phyloP scores from a whole-genome alignment of 1,140 invertebrate species.

The Caenorhabditis inopinata region DNA sequence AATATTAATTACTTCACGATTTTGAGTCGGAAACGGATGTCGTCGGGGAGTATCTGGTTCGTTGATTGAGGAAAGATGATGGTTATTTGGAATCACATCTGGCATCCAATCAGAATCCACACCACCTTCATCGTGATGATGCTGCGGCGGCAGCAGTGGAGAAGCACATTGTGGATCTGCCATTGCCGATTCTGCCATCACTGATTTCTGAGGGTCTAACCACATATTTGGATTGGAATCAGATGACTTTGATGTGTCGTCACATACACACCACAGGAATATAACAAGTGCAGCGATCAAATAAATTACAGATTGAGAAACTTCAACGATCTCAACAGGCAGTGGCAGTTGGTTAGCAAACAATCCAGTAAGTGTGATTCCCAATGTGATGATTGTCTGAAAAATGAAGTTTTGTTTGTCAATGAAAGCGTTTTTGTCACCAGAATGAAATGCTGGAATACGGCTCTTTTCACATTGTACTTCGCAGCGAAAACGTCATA shows the following conservation, averaged over 20 bases:
- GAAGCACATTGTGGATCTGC: constrained; percentile 26
- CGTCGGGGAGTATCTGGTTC: constrained; percentile 6
- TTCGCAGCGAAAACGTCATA: constrained; percentile 39
- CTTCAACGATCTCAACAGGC: background rate
- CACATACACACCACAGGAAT: constrained; percentile 9
- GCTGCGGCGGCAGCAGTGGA: background rate
- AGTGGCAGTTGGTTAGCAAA: background rate
- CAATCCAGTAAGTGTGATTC: constrained; percentile 3
- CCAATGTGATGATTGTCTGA: constrained; percentile 27
- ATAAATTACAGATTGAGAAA: background rate
- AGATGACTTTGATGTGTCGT: background rate
- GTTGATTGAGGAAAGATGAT: background rate
- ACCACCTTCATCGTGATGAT: background rate
- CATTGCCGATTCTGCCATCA: constrained; percentile 5
- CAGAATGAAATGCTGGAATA: constrained; percentile 42
- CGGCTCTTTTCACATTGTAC: constrained; percentile 36
- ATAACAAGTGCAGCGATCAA: background rate
- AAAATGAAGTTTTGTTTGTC: background rate
- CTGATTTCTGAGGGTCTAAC: constrained; percentile 24
- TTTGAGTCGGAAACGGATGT: constrained; percentile 2
- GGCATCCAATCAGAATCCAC: constrained; percentile 35
- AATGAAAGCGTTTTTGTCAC: background rate
- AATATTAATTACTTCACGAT: constrained; percentile 15
- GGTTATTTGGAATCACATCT: constrained; percentile 34
- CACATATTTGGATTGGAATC: constrained; percentile 14